phyloP scores from a whole-genome alignment of 2,113 vertebrate species.

The Neolamprologus ventralis region DNA sequence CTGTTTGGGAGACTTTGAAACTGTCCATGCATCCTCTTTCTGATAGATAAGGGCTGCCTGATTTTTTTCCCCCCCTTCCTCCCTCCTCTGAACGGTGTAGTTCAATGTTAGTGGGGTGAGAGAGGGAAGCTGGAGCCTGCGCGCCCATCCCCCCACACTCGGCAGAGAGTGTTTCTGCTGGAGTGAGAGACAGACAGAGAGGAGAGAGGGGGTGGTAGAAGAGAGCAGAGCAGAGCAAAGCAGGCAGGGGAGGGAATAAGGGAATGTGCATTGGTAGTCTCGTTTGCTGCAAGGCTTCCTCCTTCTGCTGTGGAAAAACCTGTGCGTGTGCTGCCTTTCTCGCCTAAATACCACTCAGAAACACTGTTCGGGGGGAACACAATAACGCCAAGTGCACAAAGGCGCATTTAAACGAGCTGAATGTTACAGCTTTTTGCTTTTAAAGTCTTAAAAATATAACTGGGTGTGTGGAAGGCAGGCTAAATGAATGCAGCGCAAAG shows the following conservation, averaged over 20 bases:
- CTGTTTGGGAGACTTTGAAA: slow-evolving; percentile 51
- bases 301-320: slow-evolving; percentile 58
- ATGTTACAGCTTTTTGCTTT: neutral
- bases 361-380: neutral
- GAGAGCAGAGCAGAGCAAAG: slow-evolving; percentile 26
- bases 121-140: slow-evolving; percentile 50
- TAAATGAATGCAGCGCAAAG: neutral
- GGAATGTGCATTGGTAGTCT: slow-evolving; percentile 69
- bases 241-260: slow-evolving; percentile 56
- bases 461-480: neutral
- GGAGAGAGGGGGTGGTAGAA: slow-evolving; percentile 54
- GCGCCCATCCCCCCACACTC: slow-evolving; percentile 77
- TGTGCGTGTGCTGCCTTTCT: slow-evolving; percentile 23
- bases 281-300: slow-evolving; percentile 67
- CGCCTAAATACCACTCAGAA: slow-evolving; percentile 9
- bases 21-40: slow-evolving; percentile 29
- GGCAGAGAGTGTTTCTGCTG: slow-evolving; percentile 72
- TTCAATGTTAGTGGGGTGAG: slow-evolving; percentile 57
- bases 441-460: neutral
- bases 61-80: accelerated
- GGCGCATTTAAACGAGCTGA: neutral
- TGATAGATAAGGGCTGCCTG: slow-evolving; percentile 43
- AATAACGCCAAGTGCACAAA: neutral
- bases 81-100: slow-evolving; percentile 20
- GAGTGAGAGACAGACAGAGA: slow-evolving; percentile 65